Conservation (phyloP, 2,797 vertebrate genomes). For the Gobionotothen gibberifrons region DNA sequence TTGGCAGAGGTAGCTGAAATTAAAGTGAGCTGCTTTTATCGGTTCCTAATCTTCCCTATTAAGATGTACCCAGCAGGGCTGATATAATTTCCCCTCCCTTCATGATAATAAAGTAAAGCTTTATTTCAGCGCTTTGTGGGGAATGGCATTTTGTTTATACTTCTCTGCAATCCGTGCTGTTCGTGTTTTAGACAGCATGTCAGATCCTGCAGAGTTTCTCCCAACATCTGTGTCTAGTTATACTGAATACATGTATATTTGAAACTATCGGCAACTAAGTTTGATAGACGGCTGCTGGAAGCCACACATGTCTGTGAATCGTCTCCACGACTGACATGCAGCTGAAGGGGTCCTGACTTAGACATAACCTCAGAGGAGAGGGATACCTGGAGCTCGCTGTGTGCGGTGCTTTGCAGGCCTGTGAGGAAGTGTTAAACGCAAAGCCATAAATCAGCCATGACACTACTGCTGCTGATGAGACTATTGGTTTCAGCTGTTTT, state of each 20-base stretch:
- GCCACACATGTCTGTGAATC: slow-evolving; percentile 55
- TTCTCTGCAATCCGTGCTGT: slow-evolving; percentile 50
- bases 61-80: not conserved
- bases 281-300: slow-evolving; percentile 67
- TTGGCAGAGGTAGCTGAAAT: slow-evolving; percentile 34
- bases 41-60: too few species aligned
- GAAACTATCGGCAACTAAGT: slow-evolving; percentile 27
- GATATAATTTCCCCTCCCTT: slow-evolving; percentile 26
- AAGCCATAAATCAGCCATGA: slow-evolving; percentile 68
- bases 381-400: slow-evolving; percentile 39
- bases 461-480: slow-evolving; percentile 65
- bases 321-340: slow-evolving; percentile 47
- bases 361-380: slow-evolving; percentile 53
- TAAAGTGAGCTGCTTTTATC: slow-evolving; percentile 7
- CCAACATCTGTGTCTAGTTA: slow-evolving; percentile 75
- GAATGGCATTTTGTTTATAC: slow-evolving; percentile 69
- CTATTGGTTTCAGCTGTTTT: slow-evolving; percentile 76
- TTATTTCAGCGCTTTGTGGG: slow-evolving; percentile 29
- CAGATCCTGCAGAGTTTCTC: slow-evolving; percentile 47
- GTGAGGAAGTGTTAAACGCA: slow-evolving; percentile 46
- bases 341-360: slow-evolving; percentile 46
- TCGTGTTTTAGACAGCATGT: slow-evolving; percentile 62
- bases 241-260: slow-evolving; percentile 41
- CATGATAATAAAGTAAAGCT: slow-evolving; percentile 51
- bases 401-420: slow-evolving; percentile 47